These are phyloP conservation scores for Drosophila anomalata DNA, from an alignment of 2,888 invertebrate genomes.

Conservation along the genomic window DNA sequence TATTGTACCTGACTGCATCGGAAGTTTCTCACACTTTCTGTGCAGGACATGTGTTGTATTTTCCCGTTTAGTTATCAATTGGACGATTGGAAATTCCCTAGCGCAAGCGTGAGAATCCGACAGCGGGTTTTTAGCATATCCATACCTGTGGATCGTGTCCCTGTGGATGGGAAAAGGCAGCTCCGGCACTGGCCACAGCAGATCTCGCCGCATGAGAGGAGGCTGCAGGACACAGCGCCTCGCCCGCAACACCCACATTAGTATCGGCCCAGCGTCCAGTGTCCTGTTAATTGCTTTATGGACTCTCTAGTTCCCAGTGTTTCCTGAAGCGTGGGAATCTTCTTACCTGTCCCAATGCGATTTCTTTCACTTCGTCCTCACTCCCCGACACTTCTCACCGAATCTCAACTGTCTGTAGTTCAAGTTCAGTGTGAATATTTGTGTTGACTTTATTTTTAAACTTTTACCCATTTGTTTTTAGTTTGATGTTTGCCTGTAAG, in stretches of 20 bases:
- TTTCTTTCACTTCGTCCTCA: background rate
- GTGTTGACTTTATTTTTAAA: conserved; percentile 64
- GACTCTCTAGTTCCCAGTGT: conserved; percentile 30
- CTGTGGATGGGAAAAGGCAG: conserved; percentile 40
- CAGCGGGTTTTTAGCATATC: conserved; percentile 45
- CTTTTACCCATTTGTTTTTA: conserved; percentile 53
- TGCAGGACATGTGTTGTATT: conserved; percentile 57
- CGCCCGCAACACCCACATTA: conserved; percentile 77
- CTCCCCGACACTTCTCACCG: conserved; percentile 1
- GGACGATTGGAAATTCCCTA: conserved; percentile 69
- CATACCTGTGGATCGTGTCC: conserved; percentile 32
- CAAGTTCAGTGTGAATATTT: conserved; percentile 64
- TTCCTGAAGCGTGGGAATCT: conserved; percentile 65
- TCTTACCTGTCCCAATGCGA: conserved; percentile 57
- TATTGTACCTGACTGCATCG: conserved; percentile 51
- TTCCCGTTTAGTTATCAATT: conserved; percentile 69
- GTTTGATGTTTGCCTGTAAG: conserved; percentile 54
- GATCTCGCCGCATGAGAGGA: conserved; percentile 53
- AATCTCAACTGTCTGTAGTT: conserved; percentile 30
- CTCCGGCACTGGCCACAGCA: conserved; percentile 3
- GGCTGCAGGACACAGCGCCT: conserved; percentile 38
- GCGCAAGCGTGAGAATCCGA: conserved; percentile 74
- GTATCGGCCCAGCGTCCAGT: conserved; percentile 57
- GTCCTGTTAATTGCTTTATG: conserved; percentile 74
- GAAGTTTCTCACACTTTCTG: conserved; percentile 63